phyloP scores from a whole-genome alignment of 2,797 vertebrate species.

The Halcyon leucocephala region DNA sequence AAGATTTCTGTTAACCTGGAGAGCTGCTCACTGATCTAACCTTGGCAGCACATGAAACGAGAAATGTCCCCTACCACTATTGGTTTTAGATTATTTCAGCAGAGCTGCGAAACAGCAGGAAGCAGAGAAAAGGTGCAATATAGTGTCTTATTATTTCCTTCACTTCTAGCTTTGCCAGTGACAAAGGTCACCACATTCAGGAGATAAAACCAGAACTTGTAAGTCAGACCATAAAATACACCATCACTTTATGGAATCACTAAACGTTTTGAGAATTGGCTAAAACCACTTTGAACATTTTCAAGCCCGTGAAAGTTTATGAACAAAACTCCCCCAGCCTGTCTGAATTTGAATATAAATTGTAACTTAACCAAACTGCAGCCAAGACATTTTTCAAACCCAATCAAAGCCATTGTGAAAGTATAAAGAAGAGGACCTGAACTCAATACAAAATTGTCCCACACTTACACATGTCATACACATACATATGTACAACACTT shows the following conservation, averaged over 20 bases:
- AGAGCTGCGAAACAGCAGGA: not conserved
- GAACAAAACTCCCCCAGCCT: not conserved
- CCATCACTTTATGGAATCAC: not conserved
- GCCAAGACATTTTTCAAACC: not conserved
- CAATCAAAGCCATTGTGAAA: not conserved
- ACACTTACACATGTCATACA: too few relatives aligned
- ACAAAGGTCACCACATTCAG: not conserved
- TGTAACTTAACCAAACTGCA: not conserved
- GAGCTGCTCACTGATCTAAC: not conserved
- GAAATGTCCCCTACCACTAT: not conserved
- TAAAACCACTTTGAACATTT: not conserved
- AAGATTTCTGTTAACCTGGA: not conserved
- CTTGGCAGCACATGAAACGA: not conserved
- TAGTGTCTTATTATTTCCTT: not conserved
- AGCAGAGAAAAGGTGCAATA: not conserved
- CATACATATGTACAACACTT: fast-evolving
- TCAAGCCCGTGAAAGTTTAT: not conserved
- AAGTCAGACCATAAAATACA: not conserved
- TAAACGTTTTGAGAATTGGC: not conserved
- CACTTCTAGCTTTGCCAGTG: not conserved
- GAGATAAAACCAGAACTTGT: not conserved
- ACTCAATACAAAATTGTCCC: not conserved
- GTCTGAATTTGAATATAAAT: not conserved
- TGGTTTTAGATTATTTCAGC: not conserved
- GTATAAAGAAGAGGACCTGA: not conserved